Base-by-base conservation (phyloP, 2,797 vertebrate genomes). In the Aplochiton taeniatus region DNA sequence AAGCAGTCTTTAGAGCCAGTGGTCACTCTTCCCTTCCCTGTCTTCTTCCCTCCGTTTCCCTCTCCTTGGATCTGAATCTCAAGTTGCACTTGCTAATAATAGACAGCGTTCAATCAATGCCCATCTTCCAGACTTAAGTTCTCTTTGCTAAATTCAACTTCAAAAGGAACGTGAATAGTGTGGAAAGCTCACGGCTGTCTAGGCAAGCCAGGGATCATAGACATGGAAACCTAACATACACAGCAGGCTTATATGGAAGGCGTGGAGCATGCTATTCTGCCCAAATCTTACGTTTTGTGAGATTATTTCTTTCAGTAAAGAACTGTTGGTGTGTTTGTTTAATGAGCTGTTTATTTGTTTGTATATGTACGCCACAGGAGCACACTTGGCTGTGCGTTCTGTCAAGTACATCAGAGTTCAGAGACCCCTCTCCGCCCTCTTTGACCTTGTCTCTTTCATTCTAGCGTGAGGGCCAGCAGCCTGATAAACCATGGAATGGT, bases 61-160 rank as follows among this genome's bases (percentile, higher is more conserved):
- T 85, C 78, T 81, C 79, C 79, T 82, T 85, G 74, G 85, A 84
- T 81, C 75, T 69, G 68, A 84, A 83, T 88, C 84, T 90, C 82
- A 85, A 79, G 79, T 87, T 86, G 81, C 85, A 82, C 70, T 76
- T 20, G 66, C 82, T 79, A 84, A 77, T 83, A 87, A 89, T 89
- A 89, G 81, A 71, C 16, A 52, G 74, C 85, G 73, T 72, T 85
- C 79, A 81, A 66, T 82, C 73, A 77, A 76, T 67, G 66, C 64
- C 64, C 77, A 72, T 74, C 73, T 71, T 69, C 82, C 74, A 79
- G 70, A 79, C 77, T 85, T 56, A 71, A 72, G 62, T 68, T 83
- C 56, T 76, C 64, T 66, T 57, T 66, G 58, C 50, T 52, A 81
- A 83, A 86, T 85, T 79, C 79, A 83, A 84, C 80, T 81, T 77